Evolutionary conservation across 2,797 vertebrate species (phyloP), one percentile per base, ranked within the genome.

Genomic region (Argya squamiceps): DNA sequence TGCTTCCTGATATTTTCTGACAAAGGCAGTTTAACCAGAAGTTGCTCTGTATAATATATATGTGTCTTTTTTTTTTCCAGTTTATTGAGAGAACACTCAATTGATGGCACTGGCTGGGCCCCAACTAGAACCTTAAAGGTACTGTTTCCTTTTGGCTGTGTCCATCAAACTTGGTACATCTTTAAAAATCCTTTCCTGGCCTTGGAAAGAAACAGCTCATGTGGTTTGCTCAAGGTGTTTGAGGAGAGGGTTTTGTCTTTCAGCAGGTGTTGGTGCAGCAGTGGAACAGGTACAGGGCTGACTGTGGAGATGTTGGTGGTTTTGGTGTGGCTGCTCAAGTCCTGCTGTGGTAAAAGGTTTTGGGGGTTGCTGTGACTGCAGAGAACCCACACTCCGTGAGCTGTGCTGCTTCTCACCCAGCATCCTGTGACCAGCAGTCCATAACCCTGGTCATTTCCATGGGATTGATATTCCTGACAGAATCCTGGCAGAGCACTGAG

Each of bases 81-180:
- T 97, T 98, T 99, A 97, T 98, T 99, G 98, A 98, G 99, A 88
- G 99, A 99, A 95, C 99, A 99, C 95, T 99, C 99, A n/a, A 99
- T 99, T 77, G 99, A 99, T 68, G 99, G 99, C 92, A 99, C 99
- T 68, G 99, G 99, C 96, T 99, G 99, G 99, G 99, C 99, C 79
- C 99, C 99, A 63, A 99, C 99, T 34, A 98, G 99, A 97, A 99
- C 99, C 2, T 97, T 99, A 97, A 99, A 99, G 99, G 99, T 99
- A 98, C 94, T 59, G 10, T 84, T 93, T 86, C 37, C 30, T 88
- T 89, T 85, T 69, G 82, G 43, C 64, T 84, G 44, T 30, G 4
- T 68, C 18, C 16, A 18, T 77, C 1, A 7, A 41, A 64, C 19
- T 34, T 49, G 20, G 12, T 60, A 12, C 2, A n/a, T 52, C 36